A percentile compares a stretch with the other conserved stretches of the same genome.
phyloP scores from a whole-genome alignment of 2,113 vertebrate species.

The Ondatra zibethicus region DNA sequence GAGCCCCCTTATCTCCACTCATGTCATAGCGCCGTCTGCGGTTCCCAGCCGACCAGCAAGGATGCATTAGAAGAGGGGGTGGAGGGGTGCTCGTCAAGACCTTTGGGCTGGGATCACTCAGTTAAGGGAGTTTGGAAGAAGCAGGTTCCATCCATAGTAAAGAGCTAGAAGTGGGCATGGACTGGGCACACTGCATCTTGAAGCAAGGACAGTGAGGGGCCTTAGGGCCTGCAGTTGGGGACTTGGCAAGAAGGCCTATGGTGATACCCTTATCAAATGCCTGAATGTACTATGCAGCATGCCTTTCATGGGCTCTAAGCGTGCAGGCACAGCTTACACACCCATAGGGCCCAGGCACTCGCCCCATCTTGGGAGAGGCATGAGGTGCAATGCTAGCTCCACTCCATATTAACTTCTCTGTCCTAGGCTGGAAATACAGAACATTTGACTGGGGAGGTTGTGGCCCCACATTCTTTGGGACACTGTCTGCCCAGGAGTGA shows the following conservation, averaged over 20 bases:
- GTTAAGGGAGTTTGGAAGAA: background rate
- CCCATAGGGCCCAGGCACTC: background rate
- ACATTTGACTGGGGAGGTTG: background rate
- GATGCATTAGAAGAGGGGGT: constrained; percentile 63
- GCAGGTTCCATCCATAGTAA: background rate
- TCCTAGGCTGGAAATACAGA: constrained; percentile 38
- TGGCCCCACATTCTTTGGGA: constrained; percentile 23
- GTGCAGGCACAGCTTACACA: background rate
- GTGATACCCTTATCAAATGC: background rate
- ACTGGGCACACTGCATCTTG: background rate
- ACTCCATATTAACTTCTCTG: background rate
- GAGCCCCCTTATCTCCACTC: constrained; percentile 80
- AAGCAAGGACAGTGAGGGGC: background rate
- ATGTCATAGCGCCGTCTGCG: constrained; percentile 74
- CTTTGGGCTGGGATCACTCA: background rate
- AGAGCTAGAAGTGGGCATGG: background rate
- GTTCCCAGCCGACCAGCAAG: constrained; percentile 67
- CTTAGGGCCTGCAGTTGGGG: background rate
- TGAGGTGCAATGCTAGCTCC: background rate
- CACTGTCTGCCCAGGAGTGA: constrained; percentile 73
- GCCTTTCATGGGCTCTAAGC: background rate
- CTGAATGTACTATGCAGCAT: background rate
- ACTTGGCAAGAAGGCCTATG: background rate
- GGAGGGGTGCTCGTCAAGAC: constrained; percentile 46
- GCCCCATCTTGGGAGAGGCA: background rate